These are phyloP conservation scores for Plemyria rubiginata DNA, from an alignment of 2,888 invertebrate species.

Conservation along the genomic window DNA sequence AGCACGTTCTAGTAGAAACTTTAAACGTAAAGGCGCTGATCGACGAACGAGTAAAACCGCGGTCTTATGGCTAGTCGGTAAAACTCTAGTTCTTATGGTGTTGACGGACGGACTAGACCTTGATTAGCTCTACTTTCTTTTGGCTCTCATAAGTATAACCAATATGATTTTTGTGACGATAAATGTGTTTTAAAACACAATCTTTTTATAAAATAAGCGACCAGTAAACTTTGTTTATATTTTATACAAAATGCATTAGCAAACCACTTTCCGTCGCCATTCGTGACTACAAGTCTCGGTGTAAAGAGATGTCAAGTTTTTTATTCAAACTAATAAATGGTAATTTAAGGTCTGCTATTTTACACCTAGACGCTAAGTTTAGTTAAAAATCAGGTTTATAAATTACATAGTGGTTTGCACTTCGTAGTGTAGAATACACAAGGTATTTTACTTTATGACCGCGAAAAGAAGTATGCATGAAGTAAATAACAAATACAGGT, in stretches of 20 bases:
- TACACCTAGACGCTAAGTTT: slow-evolving; percentile 25
- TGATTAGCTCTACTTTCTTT: too few species aligned
- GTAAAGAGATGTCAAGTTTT: slow-evolving; percentile 59
- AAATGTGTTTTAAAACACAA: not conserved
- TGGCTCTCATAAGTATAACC: too few species aligned
- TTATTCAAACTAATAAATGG: slow-evolving; percentile 12
- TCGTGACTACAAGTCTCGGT: slow-evolving; percentile 51
- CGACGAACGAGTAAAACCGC: too few species aligned
- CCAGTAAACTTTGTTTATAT: slow-evolving; percentile 13
- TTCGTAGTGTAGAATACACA: not conserved
- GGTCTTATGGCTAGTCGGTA: too few species aligned
- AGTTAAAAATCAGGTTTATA: slow-evolving; percentile 15
- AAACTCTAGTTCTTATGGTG: too few species aligned
- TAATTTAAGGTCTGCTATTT: slow-evolving; percentile 33
- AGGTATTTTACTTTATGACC: not conserved
- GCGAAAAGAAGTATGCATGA: too few species aligned
- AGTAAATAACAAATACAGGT: too few species aligned
- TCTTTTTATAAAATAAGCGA: not conserved
- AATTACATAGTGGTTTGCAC: slow-evolving; percentile 5
- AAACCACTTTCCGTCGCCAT: slow-evolving; percentile 36
- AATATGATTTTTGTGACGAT: too few species aligned
- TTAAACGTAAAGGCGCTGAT: too few species aligned
- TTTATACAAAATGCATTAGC: slow-evolving; percentile 46
- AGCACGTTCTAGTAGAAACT: not conserved
- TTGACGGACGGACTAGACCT: too few species aligned